These are phyloP conservation scores for Nymphicus hollandicus DNA, from an alignment of 2,113 vertebrate species.

Conservation along the genomic window DNA sequence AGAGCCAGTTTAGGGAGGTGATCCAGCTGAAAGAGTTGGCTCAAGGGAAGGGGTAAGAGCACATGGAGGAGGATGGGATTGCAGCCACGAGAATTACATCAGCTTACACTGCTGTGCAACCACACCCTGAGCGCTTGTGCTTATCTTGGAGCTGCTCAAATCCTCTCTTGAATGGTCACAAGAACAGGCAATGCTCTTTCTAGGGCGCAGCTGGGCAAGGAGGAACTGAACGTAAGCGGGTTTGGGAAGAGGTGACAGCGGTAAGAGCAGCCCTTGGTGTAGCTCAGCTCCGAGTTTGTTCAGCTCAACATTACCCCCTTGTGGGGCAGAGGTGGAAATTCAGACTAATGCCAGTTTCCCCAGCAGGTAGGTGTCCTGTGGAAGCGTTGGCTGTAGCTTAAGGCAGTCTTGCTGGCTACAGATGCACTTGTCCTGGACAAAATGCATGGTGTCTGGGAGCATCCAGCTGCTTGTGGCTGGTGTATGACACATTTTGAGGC, in stretches of 20 bases:
- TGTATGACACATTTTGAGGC: not conserved
- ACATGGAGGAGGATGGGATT: not conserved
- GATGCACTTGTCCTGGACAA: not conserved
- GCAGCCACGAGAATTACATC: conserved; percentile 33
- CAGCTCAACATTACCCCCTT: conserved; percentile 66
- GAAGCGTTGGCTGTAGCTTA: not conserved
- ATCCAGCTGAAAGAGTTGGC: not conserved
- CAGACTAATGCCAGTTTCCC: not conserved
- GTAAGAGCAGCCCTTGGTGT: not conserved
- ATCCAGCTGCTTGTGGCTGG: not conserved
- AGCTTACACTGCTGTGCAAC: not conserved
- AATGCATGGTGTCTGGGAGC: not conserved
- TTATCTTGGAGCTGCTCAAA: conserved; percentile 19
- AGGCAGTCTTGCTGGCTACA: not conserved
- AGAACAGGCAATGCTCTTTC: not conserved
- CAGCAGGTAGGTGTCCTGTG: not conserved
- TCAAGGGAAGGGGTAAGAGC: not conserved
- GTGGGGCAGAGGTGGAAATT: conserved; percentile 44
- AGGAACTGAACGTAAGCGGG: accelerated
- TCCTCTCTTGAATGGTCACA: not conserved
- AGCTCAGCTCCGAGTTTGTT: not conserved
- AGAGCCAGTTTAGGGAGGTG: not conserved
- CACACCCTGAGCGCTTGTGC: conserved; percentile 1
- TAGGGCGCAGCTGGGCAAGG: not conserved
- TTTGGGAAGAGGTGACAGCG: not conserved